Percentiles rank a stretch among this genome's conserved stretches.
Conservation (phyloP, 2,797 vertebrate species). For the Anableps anableps region DNA sequence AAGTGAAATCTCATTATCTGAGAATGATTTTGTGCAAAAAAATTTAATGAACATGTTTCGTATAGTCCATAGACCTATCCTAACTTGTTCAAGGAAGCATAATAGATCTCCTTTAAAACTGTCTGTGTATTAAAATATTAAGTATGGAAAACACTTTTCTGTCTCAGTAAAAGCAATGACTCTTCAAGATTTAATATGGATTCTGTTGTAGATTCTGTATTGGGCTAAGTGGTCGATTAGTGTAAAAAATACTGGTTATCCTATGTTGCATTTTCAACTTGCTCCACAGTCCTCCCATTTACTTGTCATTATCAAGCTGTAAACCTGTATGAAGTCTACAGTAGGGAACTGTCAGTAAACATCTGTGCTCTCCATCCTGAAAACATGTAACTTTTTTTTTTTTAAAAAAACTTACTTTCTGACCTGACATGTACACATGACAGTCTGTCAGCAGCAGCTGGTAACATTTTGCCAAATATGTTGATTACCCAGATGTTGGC, state of each 20-base stretch:
- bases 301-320: not conserved
- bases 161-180: no score
- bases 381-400: not conserved
- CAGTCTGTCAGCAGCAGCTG: not conserved
- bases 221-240: no score
- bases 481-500: constrained; percentile 1
- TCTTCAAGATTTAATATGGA: no score
- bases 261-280: not conserved
- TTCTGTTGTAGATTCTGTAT: no score
- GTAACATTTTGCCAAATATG: not conserved
- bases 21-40: no score
- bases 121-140: no score
- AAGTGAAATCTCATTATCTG: no score
- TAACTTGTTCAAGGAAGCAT: no score
- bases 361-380: not conserved
- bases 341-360: not conserved
- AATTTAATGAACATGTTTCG: no score
- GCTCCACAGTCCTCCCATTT: not conserved
- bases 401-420: not conserved
- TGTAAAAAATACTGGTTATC: not conserved
- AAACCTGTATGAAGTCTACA: not conserved
- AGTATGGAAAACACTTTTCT: no score
- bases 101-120: no score
- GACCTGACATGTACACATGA: not conserved
- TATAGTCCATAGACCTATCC: no score